Evolutionary conservation across 2,797 vertebrate genomes (phyloP), one percentile per base, ranked within the genome.

Genomic region (Furcifer pardalis): DNA sequence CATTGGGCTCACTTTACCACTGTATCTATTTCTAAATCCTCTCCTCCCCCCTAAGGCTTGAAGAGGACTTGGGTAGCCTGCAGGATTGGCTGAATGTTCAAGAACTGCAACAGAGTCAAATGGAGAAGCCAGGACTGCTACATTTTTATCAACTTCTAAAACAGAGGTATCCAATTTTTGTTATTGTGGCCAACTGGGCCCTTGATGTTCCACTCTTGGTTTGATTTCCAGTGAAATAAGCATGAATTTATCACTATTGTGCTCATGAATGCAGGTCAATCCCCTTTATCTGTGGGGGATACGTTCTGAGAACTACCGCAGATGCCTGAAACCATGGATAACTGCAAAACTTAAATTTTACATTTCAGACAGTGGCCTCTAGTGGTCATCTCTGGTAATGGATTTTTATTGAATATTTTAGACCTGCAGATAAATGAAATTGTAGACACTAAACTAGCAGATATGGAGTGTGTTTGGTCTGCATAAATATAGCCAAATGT

Each of bases 21-120:
- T 5, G 6, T 40, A 42, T 81, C 12, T 73, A 7, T 49, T 79
- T 62, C 78, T 91, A 44, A 84, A 3, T 80, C 12, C 21, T 59
- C 80, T 88, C 27, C 15, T 8, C 40, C 19, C 23, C 90, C 80
- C 88, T 60, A 73, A 99, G 98, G 87, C 94, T 99, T 81, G 96
- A 97, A 90, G 95, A 96, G 89, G 96, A 96, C 44, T 94, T 92
- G 3, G 91, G 79, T 1, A 87, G 90, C 79, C 95, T 98, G 83
- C 91, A 88, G 68, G 95, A 96, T 15, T 99, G 98, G 98, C 94
- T 98, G 52, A 92, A 93, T 85, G 88, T 84, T 92, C 97, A 96
- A 88, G 97, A 98, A 77, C 92, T 96, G 1, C 91, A 84, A 81
- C 94, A 93, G n/a, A 84, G 93, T 5, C 91, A 94, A 82, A 89